These are phyloP conservation scores for Sakesphorus luctuosus DNA, from an alignment of 2,113 vertebrate genomes.

Conservation along the genomic window DNA sequence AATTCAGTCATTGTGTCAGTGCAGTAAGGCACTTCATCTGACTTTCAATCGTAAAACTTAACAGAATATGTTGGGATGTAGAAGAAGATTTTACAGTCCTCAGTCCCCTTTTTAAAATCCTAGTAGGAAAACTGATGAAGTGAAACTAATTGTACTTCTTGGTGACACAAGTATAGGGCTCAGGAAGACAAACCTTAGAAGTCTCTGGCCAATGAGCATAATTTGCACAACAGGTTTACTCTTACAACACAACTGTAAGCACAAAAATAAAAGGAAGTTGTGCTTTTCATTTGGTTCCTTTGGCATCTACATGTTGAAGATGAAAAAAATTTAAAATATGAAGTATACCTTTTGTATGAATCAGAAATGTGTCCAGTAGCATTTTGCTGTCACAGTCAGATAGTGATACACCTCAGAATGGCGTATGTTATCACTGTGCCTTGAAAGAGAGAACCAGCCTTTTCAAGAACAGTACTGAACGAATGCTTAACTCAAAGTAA, in stretches of 20 bases:
- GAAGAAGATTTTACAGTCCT: background rate
- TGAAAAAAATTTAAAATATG: background rate
- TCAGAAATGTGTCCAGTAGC: background rate
- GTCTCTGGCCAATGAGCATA: background rate
- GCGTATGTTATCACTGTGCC: background rate
- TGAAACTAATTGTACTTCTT: conserved; percentile 4
- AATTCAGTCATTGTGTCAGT: background rate
- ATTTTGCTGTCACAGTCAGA: background rate
- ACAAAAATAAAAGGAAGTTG: background rate
- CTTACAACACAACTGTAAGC: background rate
- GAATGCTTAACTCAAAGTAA: background rate
- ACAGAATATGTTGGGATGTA: background rate
- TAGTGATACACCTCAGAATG: background rate
- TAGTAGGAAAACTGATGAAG: background rate
- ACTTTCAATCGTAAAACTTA: conserved; percentile 7
- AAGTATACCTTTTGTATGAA: background rate
- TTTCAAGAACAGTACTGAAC: background rate
- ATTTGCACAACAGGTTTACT: conserved; percentile 7
- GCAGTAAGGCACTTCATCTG: background rate
- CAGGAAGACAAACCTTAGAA: background rate
- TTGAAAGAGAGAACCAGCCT: background rate
- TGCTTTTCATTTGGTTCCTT: background rate
- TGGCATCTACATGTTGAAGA: background rate
- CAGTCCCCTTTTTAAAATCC: background rate
- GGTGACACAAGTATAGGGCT: background rate